These are phyloP conservation scores for Drosophila tristis DNA, from an alignment of 1,140 invertebrate genomes.

Conservation along the genomic window DNA sequence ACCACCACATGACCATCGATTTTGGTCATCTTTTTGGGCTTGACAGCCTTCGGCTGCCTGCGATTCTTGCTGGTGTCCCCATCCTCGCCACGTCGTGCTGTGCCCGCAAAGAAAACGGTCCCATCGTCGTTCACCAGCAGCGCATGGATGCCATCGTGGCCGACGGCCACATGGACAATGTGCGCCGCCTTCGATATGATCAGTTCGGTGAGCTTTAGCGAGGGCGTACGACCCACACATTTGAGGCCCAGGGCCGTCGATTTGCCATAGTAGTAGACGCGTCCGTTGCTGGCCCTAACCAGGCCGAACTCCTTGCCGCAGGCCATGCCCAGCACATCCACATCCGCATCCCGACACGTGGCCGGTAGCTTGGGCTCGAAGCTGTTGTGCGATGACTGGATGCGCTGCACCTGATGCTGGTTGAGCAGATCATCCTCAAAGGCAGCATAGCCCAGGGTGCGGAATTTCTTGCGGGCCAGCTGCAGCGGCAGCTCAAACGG, in stretches of 20 bases:
- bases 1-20: conserved; percentile 93
- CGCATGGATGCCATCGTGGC: conserved; percentile 96
- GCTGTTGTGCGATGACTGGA: conserved; percentile 80
- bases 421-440: conserved; percentile 88
- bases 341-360: conserved; percentile 68
- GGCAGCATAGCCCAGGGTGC: conserved; percentile 89
- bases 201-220: conserved; percentile 91
- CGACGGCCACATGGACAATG: conserved; percentile 92
- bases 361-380: conserved; percentile 83
- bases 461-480: conserved; percentile 92
- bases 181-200: conserved; percentile 90
- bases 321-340: conserved; percentile 80
- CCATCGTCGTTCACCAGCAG: conserved; percentile 95
- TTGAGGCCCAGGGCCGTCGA: conserved; percentile 86
- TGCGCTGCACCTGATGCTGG: conserved; percentile 83
- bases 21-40: conserved; percentile 96
- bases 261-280: conserved; percentile 92
- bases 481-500: conserved; percentile 90
- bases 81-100: conserved; percentile 96
- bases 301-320: conserved; percentile 94
- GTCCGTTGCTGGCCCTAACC: conserved; percentile 90
- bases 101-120: conserved; percentile 93
- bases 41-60: conserved; percentile 94
- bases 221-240: conserved; percentile 84
- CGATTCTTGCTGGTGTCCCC: conserved; percentile 94